phyloP scores from a whole-genome alignment of 2,888 invertebrate species.

The Limenitis camilla region DNA sequence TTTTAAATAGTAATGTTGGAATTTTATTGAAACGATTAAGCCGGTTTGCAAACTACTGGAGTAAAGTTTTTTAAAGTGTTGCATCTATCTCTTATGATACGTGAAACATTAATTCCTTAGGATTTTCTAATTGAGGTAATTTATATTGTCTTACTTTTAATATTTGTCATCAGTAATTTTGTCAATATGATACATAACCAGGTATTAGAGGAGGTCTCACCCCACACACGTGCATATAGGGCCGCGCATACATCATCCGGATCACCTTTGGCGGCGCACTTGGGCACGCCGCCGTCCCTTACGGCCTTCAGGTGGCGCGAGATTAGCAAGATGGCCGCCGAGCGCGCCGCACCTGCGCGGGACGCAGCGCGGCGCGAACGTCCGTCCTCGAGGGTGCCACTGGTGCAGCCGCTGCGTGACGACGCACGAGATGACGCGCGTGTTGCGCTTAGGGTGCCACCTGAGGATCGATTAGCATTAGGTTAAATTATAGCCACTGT shows the following conservation, averaged over 20 bases:
- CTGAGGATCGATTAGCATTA: conserved; percentile 39
- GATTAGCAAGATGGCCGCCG: conserved; percentile 96
- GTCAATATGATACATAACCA: neutral
- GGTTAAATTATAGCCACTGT: too few relatives aligned
- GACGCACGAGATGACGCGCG: conserved; percentile 66
- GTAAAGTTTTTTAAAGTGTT: too few relatives aligned
- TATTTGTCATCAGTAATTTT: neutral
- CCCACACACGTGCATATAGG: conserved; percentile 63
- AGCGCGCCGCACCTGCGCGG: conserved; percentile 94
- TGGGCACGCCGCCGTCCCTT: conserved; percentile 71
- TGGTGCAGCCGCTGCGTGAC: conserved; percentile 70
- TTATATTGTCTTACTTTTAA: too few relatives aligned
- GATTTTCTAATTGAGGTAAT: too few relatives aligned
- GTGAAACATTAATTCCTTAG: too few relatives aligned
- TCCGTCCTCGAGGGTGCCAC: conserved; percentile 54
- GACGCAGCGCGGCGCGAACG: conserved; percentile 77
- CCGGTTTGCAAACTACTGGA: too few relatives aligned
- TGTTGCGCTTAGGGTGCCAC: conserved; percentile 72
- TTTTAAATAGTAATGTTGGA: too few relatives aligned
- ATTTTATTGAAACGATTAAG: too few relatives aligned
- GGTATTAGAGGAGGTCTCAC: conserved; percentile 35
- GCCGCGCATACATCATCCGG: conserved; percentile 70
- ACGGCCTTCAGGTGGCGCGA: conserved; percentile 86
- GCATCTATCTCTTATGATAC: too few relatives aligned
- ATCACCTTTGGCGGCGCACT: conserved; percentile 76